Percentiles rank a stretch among this genome's conserved stretches.
Conservation (phyloP, 1,140 invertebrate genomes). For the Drosophila subobscura region DNA sequence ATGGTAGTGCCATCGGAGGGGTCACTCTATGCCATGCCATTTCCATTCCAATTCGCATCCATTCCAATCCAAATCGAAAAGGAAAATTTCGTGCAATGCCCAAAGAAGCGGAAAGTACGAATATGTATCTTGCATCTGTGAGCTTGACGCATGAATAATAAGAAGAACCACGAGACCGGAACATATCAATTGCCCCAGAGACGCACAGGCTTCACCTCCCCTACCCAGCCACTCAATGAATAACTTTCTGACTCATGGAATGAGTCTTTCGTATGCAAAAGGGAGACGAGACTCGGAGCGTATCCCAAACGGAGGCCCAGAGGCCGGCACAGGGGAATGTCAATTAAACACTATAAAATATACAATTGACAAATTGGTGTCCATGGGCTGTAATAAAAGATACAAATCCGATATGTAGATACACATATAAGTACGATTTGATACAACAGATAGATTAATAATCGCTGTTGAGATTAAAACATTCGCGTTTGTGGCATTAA, state of each 20-base stretch:
- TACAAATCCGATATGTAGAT: conserved; percentile 9
- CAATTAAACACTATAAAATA: conserved; percentile 60
- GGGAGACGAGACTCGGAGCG: no score
- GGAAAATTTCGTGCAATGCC: conserved; percentile 2
- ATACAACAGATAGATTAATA: conserved; percentile 6
- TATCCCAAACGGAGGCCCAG: conserved; percentile 5
- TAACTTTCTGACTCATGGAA: conserved; percentile 65
- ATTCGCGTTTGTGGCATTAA: conserved; percentile 5
- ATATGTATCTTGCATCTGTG: conserved; percentile 31
- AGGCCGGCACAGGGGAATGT: conserved; percentile 20
- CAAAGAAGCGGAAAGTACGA: conserved; percentile 9
- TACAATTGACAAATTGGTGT: conserved; percentile 58
- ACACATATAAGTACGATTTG: conserved; percentile 6
- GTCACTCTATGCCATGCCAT: conserved; percentile 13
- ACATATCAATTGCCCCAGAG: conserved; percentile 68
- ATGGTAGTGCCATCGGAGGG: conserved; percentile 6
- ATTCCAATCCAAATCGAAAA: not conserved
- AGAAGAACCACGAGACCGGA: conserved; percentile 57
- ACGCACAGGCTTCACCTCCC: not conserved
- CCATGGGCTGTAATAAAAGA: conserved; percentile 15
- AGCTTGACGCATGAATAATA: conserved; percentile 57
- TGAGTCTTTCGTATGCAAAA: conserved; percentile 7
- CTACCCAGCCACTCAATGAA: conserved; percentile 16
- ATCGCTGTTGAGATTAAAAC: conserved; percentile 28
- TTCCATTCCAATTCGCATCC: no score